These are phyloP conservation scores for Dermatophagoides farinae DNA, from an alignment of 1,140 invertebrate species.

Conservation along the genomic window DNA sequence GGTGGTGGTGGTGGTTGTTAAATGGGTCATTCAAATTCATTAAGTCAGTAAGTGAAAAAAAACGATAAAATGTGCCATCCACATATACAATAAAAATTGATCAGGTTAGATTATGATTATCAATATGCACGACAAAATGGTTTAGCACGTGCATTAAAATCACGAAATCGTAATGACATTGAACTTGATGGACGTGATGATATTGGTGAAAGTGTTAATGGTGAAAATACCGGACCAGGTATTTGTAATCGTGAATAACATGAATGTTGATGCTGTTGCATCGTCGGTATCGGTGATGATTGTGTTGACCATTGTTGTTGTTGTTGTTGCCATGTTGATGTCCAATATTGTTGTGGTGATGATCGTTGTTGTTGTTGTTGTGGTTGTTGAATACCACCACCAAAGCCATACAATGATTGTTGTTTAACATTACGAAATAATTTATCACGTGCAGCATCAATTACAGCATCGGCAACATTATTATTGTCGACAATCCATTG, in stretches of 20 bases:
- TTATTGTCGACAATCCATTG: constrained; percentile 50
- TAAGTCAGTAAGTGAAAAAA: no score
- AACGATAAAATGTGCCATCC: no score
- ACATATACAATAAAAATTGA: no score
- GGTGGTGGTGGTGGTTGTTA: no score
- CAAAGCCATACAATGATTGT: no score
- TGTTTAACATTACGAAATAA: constrained; percentile 2
- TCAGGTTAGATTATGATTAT: no score
- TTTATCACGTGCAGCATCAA: constrained; percentile 5
- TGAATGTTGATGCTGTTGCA: background rate
- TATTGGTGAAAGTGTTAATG: background rate
- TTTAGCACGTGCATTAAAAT: constrained; percentile 7
- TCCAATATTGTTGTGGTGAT: no score
- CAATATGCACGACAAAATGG: constrained; percentile 1
- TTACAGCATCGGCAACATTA: constrained; percentile 26
- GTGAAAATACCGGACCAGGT: background rate
- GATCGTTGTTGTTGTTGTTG: no score
- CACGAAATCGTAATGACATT: background rate
- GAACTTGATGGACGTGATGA: background rate
- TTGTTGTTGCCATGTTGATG: no score
- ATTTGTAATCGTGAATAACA: background rate
- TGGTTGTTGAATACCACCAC: no score
- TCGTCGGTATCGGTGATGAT: constrained; percentile 5
- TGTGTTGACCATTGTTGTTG: background rate
- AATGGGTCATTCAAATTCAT: no score